These are phyloP conservation scores for Serripes groenlandicus DNA, from an alignment of 2,888 invertebrate genomes.

Conservation along the genomic window DNA sequence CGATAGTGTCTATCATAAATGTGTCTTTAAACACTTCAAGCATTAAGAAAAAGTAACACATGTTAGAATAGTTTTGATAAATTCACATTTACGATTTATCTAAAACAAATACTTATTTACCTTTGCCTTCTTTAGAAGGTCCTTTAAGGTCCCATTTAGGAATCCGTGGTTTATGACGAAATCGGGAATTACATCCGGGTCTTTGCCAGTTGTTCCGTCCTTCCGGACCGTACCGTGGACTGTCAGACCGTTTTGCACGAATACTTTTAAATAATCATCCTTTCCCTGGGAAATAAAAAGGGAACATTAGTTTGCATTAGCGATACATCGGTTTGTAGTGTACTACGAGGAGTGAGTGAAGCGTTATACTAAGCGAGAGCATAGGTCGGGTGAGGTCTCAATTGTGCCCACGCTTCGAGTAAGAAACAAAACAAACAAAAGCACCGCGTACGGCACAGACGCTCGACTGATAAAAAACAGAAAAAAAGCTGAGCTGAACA, in stretches of 20 bases:
- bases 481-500: too few relatives aligned
- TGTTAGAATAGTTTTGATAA: too few relatives aligned
- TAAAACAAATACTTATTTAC: constrained; percentile 71
- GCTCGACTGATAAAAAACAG: not conserved
- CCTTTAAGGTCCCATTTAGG: constrained; percentile 82
- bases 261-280: constrained; percentile 78
- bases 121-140: constrained; percentile 83
- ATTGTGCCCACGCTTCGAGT: not conserved
- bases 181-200: constrained; percentile 68
- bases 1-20: too few relatives aligned
- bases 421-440: not conserved
- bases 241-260: constrained; percentile 77
- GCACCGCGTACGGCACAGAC: not conserved
- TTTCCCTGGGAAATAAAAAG: constrained; percentile 74
- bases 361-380: too few relatives aligned
- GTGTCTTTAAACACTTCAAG: too few relatives aligned
- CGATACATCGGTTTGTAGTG: not conserved
- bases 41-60: too few relatives aligned
- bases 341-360: too few relatives aligned
- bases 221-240: constrained; percentile 87
- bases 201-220: constrained; percentile 41
- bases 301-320: not conserved
- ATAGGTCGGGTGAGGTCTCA: not conserved
- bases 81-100: too few relatives aligned
- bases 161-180: constrained; percentile 87